Evolutionary conservation across 1,140 invertebrate genomes (phyloP), one percentile per base, ranked within the genome.

Genomic region (Lucilia sericata): DNA sequence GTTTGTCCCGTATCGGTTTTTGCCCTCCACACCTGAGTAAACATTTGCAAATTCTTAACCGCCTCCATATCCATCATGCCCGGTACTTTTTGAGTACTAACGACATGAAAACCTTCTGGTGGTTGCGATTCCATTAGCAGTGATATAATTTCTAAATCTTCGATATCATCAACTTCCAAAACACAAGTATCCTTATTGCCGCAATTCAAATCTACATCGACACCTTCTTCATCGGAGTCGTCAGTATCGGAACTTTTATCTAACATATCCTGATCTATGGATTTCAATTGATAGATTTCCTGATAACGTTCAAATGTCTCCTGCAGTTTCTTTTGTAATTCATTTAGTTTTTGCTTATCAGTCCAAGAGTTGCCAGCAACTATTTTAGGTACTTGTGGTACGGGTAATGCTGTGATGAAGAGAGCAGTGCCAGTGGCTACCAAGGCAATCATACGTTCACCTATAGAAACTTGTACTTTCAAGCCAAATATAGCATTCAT

Each of bases 401-500:
- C 94, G 2, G 96, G 96, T 36, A 98, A 89, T 0, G 96, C 94
- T 0, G 93, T 92, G 2, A 98, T 89, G 87, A 94, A 96, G 2
- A 96, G 92, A 14, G 95, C 97, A 0, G 97, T 98, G 3, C 96
- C 97, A 49, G 96, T 97, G 13, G 97, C 97, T 85, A 98, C 93
- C 2, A 96, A 96, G 85, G 98, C 94, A 30, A 99, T 93, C 88
- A 97, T 93, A 60, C 95, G 95, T 88, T 98, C 97, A 2, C 98
- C 97, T 78, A 99, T 94, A 0, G 96, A 95, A 34, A 99, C 94
- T 88, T 98, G 96, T 2, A 96, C 94, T 89, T 94, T 95, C 1
- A 98, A 90, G 2, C 96, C 96, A 91, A 98, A 98, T 21, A 98
- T 93, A n/a, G 96, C 95, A 92, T 98, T 98, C 96, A 98, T 97